These are phyloP conservation scores for Kryptolebias ocellatus DNA, from an alignment of 2,797 vertebrate species.

Conservation along the genomic window DNA sequence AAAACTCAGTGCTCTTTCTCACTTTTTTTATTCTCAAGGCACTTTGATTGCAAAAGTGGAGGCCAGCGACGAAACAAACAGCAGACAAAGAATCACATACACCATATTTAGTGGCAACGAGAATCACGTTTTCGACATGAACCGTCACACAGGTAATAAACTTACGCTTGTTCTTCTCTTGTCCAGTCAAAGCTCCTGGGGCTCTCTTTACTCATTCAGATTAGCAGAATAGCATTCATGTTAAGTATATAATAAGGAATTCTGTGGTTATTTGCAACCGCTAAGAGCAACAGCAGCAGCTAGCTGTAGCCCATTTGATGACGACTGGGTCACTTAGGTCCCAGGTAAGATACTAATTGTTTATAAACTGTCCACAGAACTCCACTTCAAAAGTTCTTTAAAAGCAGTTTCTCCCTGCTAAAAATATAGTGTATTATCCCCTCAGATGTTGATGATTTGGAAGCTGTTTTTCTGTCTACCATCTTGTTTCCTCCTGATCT, in stretches of 20 bases:
- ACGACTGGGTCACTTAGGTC: too few species aligned
- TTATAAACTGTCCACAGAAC: too few species aligned
- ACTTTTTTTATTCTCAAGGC: conserved; percentile 71
- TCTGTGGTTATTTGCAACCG: too few species aligned
- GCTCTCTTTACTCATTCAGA: background rate
- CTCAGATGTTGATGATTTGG: too few species aligned
- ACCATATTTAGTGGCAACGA: conserved; percentile 87
- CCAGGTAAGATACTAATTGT: too few species aligned
- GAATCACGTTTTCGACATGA: conserved; percentile 83
- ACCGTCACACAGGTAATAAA: conserved; percentile 84
- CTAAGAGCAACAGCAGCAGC: too few species aligned
- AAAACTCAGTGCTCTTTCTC: background rate
- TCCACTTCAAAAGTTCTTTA: too few species aligned
- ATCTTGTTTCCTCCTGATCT: background rate
- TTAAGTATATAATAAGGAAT: too few species aligned
- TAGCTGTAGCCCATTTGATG: too few species aligned
- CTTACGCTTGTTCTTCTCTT: conserved; percentile 1
- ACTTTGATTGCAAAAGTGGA: conserved; percentile 86
- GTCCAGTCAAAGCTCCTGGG: conserved; percentile 2
- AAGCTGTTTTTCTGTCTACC: background rate
- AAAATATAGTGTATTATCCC: too few species aligned
- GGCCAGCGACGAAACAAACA: conserved; percentile 75
- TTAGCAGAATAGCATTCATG: background rate
- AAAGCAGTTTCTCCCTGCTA: too few species aligned
- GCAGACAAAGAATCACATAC: conserved; percentile 79